These are phyloP conservation scores for Halesus radiatus DNA, from an alignment of 1,140 invertebrate genomes.

Conservation along the genomic window DNA sequence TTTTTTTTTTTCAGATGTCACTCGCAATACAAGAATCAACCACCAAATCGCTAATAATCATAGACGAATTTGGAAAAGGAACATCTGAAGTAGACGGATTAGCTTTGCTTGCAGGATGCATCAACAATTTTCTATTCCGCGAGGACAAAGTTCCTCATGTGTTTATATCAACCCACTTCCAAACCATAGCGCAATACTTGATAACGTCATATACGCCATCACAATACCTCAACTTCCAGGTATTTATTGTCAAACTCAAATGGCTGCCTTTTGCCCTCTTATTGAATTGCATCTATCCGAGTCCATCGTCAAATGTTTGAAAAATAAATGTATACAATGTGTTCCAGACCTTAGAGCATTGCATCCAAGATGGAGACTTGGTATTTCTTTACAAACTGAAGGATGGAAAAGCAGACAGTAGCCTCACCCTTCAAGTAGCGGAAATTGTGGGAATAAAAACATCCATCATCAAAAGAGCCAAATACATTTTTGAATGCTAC, in stretches of 20 bases:
- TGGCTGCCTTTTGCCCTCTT: no score
- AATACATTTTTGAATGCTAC: slow-evolving; percentile 56
- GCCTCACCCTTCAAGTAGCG: slow-evolving; percentile 73
- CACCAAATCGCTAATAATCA: slow-evolving; percentile 79
- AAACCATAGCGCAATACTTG: slow-evolving; percentile 74
- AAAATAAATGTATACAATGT: neutral
- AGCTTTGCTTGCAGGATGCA: slow-evolving; percentile 76
- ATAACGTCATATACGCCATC: slow-evolving; percentile 58
- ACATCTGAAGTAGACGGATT: slow-evolving; percentile 84
- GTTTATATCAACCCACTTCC: slow-evolving; percentile 84
- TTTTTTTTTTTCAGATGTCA: slow-evolving; percentile 74
- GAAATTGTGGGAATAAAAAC: slow-evolving; percentile 63
- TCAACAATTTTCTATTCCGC: slow-evolving; percentile 76
- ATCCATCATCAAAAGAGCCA: slow-evolving; percentile 55
- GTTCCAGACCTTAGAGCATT: slow-evolving; percentile 72
- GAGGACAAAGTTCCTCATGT: slow-evolving; percentile 78
- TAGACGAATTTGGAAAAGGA: slow-evolving; percentile 95
- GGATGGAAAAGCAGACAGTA: slow-evolving; percentile 69
- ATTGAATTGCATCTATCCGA: no score
- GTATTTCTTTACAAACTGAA: slow-evolving; percentile 75
- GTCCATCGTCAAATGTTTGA: no score
- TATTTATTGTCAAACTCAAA: slow-evolving; percentile 54
- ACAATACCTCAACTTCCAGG: slow-evolving; percentile 69
- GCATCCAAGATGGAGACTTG: slow-evolving; percentile 70
- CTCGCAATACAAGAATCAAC: slow-evolving; percentile 77